Evolutionary conservation across 2,888 invertebrate species (phyloP).

Genomic region (Dinocampus coccinellae): DNA sequence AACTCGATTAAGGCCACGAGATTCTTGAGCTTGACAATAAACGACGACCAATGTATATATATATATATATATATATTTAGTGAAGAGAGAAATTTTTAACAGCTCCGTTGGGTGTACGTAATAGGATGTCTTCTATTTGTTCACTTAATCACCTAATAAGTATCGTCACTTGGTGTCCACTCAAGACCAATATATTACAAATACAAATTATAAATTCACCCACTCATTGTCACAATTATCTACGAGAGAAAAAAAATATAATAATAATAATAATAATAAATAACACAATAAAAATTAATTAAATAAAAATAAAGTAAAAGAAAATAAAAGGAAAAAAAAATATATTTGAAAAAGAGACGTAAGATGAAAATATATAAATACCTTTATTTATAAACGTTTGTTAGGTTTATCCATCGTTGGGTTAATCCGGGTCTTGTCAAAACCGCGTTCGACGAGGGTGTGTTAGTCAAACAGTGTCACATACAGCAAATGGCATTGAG

Average conservation of each 20-base stretch:
- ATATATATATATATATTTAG: neutral
- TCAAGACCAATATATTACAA: neutral
- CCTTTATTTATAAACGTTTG: conserved; percentile 9
- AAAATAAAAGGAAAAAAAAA: neutral
- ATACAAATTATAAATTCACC: neutral
- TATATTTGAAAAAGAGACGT: neutral
- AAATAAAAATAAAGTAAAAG: neutral
- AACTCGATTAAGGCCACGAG: conserved; percentile 64
- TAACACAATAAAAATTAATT: neutral
- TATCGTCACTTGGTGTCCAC: conserved; percentile 49
- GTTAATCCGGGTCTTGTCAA: conserved; percentile 64
- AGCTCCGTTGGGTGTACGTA: conserved; percentile 26
- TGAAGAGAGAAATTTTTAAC: conserved; percentile 19
- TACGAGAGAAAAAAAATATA: no score
- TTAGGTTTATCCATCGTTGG: conserved; percentile 9
- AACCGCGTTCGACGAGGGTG: conserved; percentile 43
- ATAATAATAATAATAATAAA: no score
- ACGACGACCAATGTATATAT: neutral
- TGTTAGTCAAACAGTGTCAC: conserved; percentile 52
- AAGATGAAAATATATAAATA: neutral
- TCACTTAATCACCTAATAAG: conserved; percentile 68
- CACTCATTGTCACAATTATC: neutral
- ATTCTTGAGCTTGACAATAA: conserved; percentile 27
- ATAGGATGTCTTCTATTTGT: conserved; percentile 59
- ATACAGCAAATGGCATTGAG: conserved; percentile 20